Evolutionary conservation across 2,113 vertebrate genomes (phyloP).

Genomic region (Hyaena hyaena): DNA sequence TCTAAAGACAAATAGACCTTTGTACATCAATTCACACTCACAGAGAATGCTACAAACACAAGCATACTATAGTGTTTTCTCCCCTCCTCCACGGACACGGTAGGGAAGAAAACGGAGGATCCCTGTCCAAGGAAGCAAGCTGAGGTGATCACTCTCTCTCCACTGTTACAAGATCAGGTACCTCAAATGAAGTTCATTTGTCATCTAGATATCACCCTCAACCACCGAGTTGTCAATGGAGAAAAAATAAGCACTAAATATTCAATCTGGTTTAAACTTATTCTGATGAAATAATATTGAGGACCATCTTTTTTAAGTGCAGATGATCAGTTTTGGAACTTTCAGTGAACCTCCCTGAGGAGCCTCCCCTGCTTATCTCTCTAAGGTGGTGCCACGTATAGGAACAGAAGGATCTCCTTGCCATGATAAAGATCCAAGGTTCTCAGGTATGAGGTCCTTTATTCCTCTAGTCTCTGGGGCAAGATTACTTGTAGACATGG

Average conservation of each 20-base stretch:
- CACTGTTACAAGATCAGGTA: not conserved
- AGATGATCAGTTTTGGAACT: conserved; percentile 1
- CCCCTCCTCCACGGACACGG: not conserved
- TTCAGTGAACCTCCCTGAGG: not conserved
- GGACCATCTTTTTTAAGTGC: not conserved
- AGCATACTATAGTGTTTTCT: not conserved
- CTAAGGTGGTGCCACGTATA: not conserved
- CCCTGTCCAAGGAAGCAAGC: not conserved
- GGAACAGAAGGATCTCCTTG: not conserved
- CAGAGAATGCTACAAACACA: not conserved
- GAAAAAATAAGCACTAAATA: conserved; percentile 5
- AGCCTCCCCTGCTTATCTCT: not conserved
- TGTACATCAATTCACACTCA: conserved; percentile 8
- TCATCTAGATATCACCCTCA: not conserved
- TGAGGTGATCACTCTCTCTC: not conserved
- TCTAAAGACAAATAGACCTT: not conserved
- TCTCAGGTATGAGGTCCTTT: not conserved
- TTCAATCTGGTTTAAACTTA: not conserved
- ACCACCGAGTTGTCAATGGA: not conserved
- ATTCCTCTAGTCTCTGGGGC: not conserved
- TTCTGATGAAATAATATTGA: not conserved
- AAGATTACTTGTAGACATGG: not conserved
- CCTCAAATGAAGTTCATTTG: not conserved
- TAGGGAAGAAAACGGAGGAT: not conserved
- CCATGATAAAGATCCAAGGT: not conserved